Conservation (phyloP, 2,113 vertebrate species). For the Pimephales promelas region DNA sequence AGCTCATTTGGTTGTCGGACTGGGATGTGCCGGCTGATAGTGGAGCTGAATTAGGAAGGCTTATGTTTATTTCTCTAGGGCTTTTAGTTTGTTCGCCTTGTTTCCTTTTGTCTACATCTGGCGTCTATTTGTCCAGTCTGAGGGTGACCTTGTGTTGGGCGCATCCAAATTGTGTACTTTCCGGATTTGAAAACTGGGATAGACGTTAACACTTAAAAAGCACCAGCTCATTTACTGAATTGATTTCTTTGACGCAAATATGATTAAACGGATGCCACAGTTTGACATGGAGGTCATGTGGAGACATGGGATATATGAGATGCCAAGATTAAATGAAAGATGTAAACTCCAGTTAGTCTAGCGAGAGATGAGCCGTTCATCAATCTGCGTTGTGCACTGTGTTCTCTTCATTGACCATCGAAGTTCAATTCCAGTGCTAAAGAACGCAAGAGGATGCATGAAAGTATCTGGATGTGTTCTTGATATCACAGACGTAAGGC, state of each 20-base stretch:
- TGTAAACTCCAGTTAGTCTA: not conserved
- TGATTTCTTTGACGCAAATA: conserved; percentile 16
- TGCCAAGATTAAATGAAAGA: not conserved
- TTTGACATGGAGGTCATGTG: conserved; percentile 17
- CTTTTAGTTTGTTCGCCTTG: conserved; percentile 7
- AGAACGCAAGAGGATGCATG: no score
- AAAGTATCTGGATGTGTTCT: no score
- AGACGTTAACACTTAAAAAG: not conserved
- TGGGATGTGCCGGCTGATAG: conserved; percentile 35
- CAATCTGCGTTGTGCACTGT: no score
- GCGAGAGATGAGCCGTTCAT: not conserved
- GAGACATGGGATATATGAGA: conserved; percentile 6
- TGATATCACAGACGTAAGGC: no score
- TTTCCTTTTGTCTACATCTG: conserved; percentile 12
- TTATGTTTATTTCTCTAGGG: conserved; percentile 35
- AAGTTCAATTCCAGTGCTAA: no score
- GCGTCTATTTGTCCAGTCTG: not conserved
- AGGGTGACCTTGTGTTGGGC: conserved; percentile 31
- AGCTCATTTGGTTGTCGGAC: conserved; percentile 44
- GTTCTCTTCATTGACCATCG: no score
- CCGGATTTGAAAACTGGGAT: not conserved
- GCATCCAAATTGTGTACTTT: not conserved
- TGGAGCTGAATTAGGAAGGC: conserved; percentile 40
- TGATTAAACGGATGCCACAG: conserved; percentile 13
- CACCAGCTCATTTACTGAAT: conserved; percentile 24